phyloP scores from a whole-genome alignment of 2,888 invertebrate genomes.

The Suillia variegata region DNA sequence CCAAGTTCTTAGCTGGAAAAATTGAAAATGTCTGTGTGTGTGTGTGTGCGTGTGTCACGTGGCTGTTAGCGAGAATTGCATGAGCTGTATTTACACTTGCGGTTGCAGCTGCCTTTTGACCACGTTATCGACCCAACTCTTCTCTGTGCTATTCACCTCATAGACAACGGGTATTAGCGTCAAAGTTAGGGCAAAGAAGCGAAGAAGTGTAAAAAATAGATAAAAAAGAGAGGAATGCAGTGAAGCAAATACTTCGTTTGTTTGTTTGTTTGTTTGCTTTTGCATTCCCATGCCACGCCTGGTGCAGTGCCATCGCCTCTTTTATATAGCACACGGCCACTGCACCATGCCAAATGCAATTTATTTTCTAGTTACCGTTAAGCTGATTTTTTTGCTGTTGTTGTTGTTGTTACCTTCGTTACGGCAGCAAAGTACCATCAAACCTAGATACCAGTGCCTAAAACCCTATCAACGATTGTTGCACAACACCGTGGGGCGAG shows the following conservation, averaged over 20 bases:
- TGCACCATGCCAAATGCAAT: constrained; percentile 47
- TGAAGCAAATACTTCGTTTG: too few species aligned
- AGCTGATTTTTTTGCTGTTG: constrained; percentile 38
- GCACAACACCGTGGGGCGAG: too few species aligned
- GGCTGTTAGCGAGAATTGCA: background rate
- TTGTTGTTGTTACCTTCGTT: background rate
- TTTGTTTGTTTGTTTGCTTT: too few species aligned
- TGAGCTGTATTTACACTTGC: background rate
- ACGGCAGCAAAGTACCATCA: background rate
- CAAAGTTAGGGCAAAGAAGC: background rate
- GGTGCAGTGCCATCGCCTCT: background rate
- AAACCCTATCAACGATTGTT: too few species aligned
- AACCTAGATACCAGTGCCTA: background rate
- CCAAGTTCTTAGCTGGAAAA: too few species aligned
- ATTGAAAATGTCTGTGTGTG: too few species aligned
- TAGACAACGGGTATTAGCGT: background rate
- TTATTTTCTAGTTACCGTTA: constrained; percentile 52
- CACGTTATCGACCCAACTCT: background rate
- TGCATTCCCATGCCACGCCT: too few species aligned
- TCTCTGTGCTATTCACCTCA: too few species aligned
- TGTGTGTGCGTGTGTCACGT: background rate
- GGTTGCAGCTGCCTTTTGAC: background rate
- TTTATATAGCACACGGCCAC: background rate
- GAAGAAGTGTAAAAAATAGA: too few species aligned
- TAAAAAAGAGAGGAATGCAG: background rate